These are phyloP conservation scores for Ctenomys sociabilis DNA, from an alignment of 2,113 vertebrate species.

Conservation along the genomic window DNA sequence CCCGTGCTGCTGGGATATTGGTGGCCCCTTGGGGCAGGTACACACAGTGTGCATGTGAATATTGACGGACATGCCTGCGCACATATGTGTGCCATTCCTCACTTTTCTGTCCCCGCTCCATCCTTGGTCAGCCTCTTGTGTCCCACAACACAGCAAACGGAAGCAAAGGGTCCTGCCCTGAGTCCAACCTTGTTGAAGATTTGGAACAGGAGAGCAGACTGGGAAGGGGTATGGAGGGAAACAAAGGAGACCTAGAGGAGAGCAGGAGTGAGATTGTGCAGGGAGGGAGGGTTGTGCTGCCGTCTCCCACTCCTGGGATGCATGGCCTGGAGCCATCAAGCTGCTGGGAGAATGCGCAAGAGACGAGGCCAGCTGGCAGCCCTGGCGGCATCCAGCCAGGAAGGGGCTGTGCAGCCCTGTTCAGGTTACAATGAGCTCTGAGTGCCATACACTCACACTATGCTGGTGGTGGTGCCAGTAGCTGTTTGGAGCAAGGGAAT, in stretches of 20 bases:
- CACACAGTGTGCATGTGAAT: rapidly evolving
- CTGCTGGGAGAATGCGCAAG: background rate
- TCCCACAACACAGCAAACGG: background rate
- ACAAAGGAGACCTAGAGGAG: background rate
- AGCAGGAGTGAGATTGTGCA: background rate
- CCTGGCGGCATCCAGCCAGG: background rate
- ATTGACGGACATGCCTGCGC: rapidly evolving
- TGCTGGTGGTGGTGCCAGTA: background rate
- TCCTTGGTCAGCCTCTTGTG: background rate
- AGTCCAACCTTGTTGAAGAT: conserved; percentile 1
- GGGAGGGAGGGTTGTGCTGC: background rate
- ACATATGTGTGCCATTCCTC: background rate
- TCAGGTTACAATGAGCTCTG: background rate
- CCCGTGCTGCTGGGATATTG: background rate
- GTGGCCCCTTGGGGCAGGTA: background rate
- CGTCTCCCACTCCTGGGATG: background rate
- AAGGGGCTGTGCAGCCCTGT: background rate
- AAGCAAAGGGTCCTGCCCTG: background rate
- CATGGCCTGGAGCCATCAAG: background rate
- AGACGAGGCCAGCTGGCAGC: background rate
- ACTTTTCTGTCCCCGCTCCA: background rate
- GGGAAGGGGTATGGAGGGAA: background rate
- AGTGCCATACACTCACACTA: background rate
- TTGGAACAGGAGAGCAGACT: background rate
- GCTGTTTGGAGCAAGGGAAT: background rate